Conservation (phyloP, 2,113 vertebrate genomes). For the Pantherophis guttatus region DNA sequence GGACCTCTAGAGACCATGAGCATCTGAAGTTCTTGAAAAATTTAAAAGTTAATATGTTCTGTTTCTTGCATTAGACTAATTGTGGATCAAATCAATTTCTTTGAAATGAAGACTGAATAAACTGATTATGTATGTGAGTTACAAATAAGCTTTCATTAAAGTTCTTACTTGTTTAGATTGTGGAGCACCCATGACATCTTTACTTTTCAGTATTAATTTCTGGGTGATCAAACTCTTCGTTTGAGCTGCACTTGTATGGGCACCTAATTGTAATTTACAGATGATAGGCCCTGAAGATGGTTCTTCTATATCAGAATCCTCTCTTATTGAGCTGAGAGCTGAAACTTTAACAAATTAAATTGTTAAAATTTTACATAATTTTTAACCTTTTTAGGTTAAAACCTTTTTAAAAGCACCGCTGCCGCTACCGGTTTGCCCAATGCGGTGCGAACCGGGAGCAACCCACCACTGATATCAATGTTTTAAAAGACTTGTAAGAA, state of each 20-base stretch:
- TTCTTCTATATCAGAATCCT: background rate
- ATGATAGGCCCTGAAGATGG: constrained; percentile 22
- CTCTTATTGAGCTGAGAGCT: background rate
- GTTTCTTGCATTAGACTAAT: background rate
- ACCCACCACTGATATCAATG: background rate
- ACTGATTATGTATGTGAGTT: background rate
- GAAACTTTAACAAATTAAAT: background rate
- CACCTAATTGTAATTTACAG: constrained; percentile 54
- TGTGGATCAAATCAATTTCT: background rate
- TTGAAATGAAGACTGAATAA: background rate
- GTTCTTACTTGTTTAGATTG: constrained; percentile 51
- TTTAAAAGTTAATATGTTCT: background rate
- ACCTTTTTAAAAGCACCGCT: no score
- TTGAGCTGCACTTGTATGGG: constrained; percentile 47
- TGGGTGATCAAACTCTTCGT: constrained; percentile 61
- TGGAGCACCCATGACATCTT: constrained; percentile 56
- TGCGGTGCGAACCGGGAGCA: no score
- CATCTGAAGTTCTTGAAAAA: background rate
- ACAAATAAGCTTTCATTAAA: background rate
- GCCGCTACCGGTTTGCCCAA: no score
- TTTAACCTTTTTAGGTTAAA: background rate
- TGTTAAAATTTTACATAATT: background rate
- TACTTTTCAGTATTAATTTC: constrained; percentile 57
- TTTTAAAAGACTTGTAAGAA: background rate
- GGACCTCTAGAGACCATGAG: background rate